Evolutionary conservation across 2,888 invertebrate genomes (phyloP), one percentile per base, ranked within the genome.

Genomic region (Meiosimyza decipiens): DNA sequence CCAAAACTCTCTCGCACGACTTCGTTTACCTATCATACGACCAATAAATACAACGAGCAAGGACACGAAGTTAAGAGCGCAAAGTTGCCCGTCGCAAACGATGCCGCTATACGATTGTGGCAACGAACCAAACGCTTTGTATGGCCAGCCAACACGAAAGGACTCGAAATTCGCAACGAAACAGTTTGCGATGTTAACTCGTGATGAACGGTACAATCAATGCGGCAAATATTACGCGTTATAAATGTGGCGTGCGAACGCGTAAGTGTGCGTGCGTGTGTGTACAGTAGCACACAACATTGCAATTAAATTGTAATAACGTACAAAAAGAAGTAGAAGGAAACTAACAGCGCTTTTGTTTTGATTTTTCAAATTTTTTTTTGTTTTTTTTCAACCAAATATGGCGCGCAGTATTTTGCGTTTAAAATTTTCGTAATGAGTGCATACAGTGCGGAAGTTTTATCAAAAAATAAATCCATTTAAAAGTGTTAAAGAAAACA

Each of bases 171-270:
- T 71, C 73, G 40, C 73, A 76, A 77, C 80, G 79, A 79, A 82
- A 79, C 83, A 84, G 84, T 84, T 84, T 83, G 83, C 82, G 80
- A 83, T 80, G 80, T 81, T 79, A 80, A 80, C 82, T 84, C 83
- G 84, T 82, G 75, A 82, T 79, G 84, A 81, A 80, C 82, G 81
- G 85, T 79, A 81, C 81, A 78, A 59, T 47, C 50, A 71, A 64
- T 60, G 68, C 47, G 71, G 64, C 73, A 74, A 71, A 72, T 22
- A 40, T 33, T 57, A 52, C 72, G 57, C 47, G 65, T 57, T 57
- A 57, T 28, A 9, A 40, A 40, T 9, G 15, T 18, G 67, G 67
- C 72, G 64, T 50, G 65, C 65, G 69, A 15, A 76, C 63, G 67
- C 55, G 40, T 47, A 40, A 68, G 64, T 63, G 64, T 65, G 73